Evolutionary conservation across 2,113 vertebrate genomes (phyloP).

Genomic region (Lepidothrix coronata): DNA sequence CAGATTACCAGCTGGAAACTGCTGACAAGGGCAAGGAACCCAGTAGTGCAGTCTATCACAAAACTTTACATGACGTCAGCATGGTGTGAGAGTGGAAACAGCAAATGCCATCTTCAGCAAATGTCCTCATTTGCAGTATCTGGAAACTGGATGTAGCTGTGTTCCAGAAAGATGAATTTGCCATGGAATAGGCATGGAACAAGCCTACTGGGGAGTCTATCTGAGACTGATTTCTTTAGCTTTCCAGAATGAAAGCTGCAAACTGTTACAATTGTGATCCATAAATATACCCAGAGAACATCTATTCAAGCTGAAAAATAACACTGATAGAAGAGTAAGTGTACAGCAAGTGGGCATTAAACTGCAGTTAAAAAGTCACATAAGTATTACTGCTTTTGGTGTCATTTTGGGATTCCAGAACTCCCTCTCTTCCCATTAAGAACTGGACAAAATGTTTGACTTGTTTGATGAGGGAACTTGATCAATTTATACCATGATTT

Average conservation of each 20-base stretch:
- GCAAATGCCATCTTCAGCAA: neutral
- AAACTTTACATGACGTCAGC: neutral
- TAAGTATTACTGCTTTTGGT: neutral
- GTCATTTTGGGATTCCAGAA: neutral
- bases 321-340: neutral
- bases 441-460: neutral
- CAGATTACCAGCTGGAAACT: neutral
- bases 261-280: neutral
- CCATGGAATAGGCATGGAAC: fast-evolving
- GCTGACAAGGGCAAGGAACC: neutral
- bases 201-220: neutral
- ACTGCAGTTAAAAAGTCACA: neutral
- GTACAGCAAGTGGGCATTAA: neutral
- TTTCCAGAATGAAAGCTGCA: neutral
- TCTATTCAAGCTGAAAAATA: neutral
- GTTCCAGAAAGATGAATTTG: neutral
- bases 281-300: neutral
- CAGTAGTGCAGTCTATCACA: neutral
- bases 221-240: neutral
- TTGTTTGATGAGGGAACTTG: neutral
- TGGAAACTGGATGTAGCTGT: neutral
- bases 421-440: neutral
- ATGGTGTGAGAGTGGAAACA: neutral
- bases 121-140: neutral
- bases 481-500: neutral